Conservation (phyloP, 2,888 invertebrate species). For the Carcina quercana region DNA sequence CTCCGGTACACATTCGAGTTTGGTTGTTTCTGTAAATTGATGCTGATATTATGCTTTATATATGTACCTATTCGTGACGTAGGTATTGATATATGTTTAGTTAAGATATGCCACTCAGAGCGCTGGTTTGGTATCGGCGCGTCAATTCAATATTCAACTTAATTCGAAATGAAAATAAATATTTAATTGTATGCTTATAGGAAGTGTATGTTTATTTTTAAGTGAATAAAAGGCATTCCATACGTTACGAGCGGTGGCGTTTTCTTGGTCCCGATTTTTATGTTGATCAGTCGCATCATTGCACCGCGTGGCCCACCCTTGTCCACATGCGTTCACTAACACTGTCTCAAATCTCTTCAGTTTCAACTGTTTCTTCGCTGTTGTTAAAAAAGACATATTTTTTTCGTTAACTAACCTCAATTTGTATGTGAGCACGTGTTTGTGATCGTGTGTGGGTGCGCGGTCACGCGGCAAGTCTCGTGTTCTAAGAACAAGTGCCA, state of each 20-base stretch:
- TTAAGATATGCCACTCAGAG: conserved; percentile 10
- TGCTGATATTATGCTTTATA: conserved; percentile 31
- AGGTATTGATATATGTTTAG: conserved; percentile 17
- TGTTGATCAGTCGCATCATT: too few species aligned
- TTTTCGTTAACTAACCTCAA: too few species aligned
- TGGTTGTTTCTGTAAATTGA: conserved; percentile 25
- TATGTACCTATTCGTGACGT: conserved; percentile 10
- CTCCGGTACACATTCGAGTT: conserved; percentile 30
- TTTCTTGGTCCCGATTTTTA: conserved; percentile 33
- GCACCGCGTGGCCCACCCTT: too few species aligned
- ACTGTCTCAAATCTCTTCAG: too few species aligned
- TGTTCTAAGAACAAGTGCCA: conserved; percentile 49
- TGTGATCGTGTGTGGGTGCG: too few species aligned
- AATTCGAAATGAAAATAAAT: conserved; percentile 39
- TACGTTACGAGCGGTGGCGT: conserved; percentile 62
- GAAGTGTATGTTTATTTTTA: conserved; percentile 55
- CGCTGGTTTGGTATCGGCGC: conserved; percentile 25
- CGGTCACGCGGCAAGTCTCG: too few species aligned
- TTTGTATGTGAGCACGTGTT: too few species aligned
- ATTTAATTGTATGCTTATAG: conserved; percentile 53
- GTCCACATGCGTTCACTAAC: too few species aligned
- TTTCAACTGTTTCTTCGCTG: too few species aligned
- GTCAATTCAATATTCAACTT: conserved; percentile 23
- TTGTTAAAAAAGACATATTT: too few species aligned
- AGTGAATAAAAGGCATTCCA: conserved; percentile 70